Base-by-base conservation (phyloP, 2,888 invertebrate genomes). In the Caenorhabditis sp. region DNA sequence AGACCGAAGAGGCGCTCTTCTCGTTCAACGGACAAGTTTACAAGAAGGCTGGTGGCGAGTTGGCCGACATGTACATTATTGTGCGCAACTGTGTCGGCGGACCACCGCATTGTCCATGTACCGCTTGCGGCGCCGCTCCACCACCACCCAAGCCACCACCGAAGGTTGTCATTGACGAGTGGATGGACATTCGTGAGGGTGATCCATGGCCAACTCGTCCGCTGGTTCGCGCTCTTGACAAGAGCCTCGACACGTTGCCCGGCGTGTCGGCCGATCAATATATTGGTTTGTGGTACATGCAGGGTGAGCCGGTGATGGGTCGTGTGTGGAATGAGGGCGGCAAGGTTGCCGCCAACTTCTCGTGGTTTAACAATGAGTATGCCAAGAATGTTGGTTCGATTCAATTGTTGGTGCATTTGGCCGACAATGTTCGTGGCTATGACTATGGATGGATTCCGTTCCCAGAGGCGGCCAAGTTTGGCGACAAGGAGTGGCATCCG, bases 221-320 rank as follows among this genome's bases (percentile, higher is more conserved):
- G 62, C 60, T 71, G 26, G 66, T 77, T 59, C 61, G 62, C 60
- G 77, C 81, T 10, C 67, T 81, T 27, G 72, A 77, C 78, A 82
- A 81, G 76, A 62, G 74, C 1, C 75, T 85, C 53, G 79, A 83
- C 75, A 85, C 84, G 2, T 59, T 84, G 57, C 68, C 83, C 12
- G 83, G 83, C 19, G 77, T 83, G 63, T 73, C 73, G 50, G 74
- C 84, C 51, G 84, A 85, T 50, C 85, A 85, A 66, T 85, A 80
- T 68, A 82, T 85, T 12, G 85, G 84, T 5, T 79, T 85, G 37
- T 85, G 85, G 85, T 85, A 85, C 74, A 73, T 71, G 74, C 69
- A 76, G 69, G 76, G 85, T 59, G 81, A 84, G 62, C 85, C 85
- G 10, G 84, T 85, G 57, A 85, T 85, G 85, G 85, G 84, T 14